Percentiles rank a stretch among this genome's conserved stretches.
These are phyloP conservation scores for Charina bottae DNA, from an alignment of 2,113 vertebrate genomes.

Conservation along the genomic window DNA sequence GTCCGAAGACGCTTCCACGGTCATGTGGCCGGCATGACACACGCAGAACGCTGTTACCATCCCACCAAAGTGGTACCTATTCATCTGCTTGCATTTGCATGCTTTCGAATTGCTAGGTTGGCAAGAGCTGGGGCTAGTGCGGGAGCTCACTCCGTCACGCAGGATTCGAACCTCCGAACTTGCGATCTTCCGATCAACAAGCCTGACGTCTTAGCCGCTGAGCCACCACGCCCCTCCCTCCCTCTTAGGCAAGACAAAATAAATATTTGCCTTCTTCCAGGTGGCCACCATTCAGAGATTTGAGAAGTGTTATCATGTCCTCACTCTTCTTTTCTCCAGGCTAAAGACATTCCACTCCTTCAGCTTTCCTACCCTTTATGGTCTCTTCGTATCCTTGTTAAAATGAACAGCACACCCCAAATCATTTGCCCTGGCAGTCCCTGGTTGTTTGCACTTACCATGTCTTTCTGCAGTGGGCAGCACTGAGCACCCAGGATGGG, in stretches of 20 bases:
- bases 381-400: background rate
- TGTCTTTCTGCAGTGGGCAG: conserved; percentile 60
- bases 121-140: too few species aligned
- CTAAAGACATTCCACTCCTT: background rate
- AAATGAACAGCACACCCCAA: background rate
- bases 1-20: too few species aligned
- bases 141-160: too few species aligned
- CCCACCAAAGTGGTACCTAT: too few species aligned
- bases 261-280: background rate
- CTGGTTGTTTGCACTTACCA: conserved; percentile 20
- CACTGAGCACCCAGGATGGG: conserved; percentile 58
- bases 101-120: too few species aligned
- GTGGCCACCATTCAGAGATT: background rate
- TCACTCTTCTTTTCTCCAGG: background rate
- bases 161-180: too few species aligned
- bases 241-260: background rate
- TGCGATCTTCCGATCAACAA: too few species aligned
- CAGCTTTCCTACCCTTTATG: background rate
- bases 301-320: background rate
- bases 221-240: too few species aligned
- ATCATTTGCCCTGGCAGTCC: background rate
- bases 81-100: too few species aligned
- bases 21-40: too few species aligned
- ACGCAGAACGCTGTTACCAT: too few species aligned
- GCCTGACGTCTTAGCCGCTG: too few species aligned